Evolutionary conservation across 2,797 vertebrate species (phyloP), one percentile per base, ranked within the genome.

Genomic region (Spinus olivaceus): DNA sequence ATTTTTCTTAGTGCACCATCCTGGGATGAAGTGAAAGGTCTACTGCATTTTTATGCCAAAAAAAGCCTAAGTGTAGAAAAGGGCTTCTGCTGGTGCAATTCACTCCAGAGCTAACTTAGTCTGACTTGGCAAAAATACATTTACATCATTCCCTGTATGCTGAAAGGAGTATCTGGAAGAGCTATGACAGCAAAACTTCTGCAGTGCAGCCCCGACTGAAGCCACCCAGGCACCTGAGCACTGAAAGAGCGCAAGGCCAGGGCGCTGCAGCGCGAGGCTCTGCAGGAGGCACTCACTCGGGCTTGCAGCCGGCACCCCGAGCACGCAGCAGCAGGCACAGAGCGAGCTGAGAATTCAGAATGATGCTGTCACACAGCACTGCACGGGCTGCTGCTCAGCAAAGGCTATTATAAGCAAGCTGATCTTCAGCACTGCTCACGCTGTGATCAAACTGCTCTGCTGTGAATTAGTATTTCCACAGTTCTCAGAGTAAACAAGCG

Each of bases 201-300:
- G 32, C 4, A 22, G n/a, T 3, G 56, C 12, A 72, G 33, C n/a
- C 41, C 46, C 35, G 70, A 35, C 4, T 0, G 5, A 25, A 67
- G 63, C 28, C n/a, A 12, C 5, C 0, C 17, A 39, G 61, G 22
- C 41, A 49, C 2, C 46, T 61, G 17, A 12, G 72, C 35, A 27
- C 19, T 0, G 5, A 9, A 10, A 17, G 63, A 35, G 64, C 51
- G 42, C n/a, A 7, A 6, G 5, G 4, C 5, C 3, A 1, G 54
- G 54, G 21, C 2, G 5, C 1, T 1, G 20, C 33, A 56, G 59
- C 0, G 5, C 0, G 0, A 30, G 53, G 50, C 50, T 81, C 42
- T 2, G 0, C 25, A 6, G 56, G n/a, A 73, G 32, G 23, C 60
- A n/a, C 23, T 65, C 33, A 0, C 60, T 17, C 13, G 30, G 46